Evolutionary conservation across 2,888 invertebrate genomes (phyloP), one percentile per base, ranked within the genome.

Genomic region (Papilio gigon): DNA sequence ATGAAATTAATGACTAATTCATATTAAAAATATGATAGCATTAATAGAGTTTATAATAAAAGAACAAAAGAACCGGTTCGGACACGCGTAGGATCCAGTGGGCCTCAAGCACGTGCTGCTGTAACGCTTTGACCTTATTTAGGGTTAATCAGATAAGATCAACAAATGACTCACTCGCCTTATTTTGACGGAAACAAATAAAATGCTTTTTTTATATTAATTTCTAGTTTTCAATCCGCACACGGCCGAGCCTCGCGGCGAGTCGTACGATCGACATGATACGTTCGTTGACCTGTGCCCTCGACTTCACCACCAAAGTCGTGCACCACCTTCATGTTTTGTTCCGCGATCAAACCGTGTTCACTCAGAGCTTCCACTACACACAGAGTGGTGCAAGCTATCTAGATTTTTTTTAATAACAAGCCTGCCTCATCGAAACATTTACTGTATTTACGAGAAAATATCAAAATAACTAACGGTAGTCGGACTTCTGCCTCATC

Each of bases 31-130:
- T 25, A 50, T 50, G 14, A 50, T 25, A n/a, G 8, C 30, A 56
- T 56, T 17, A 53, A 27, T n/a, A 27, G 14, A 12, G 12, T 50
- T 50, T 50, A 14, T 47, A n/a, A n/a, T n/a, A 30, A n/a, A 50
- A 47, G 12, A 47, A 47, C 44, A 50, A 53, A 53, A 14, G 27
- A 53, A 53, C 53, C 53, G 27, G 53, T 53, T 53, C 8, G n/a
- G 27, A 53, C 8, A 27, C 27, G n/a, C 8, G 53, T 53, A 53
- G 53, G 53, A 14, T 53, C 25, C 14, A 25, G 47, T 25, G 5
- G 25, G 27, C 14, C 25, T 53, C 27, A n/a, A 56, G 27, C 1
- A 53, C 25, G 27, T 53, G n/a, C 53, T n/a, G 27, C 25, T 14
- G 25, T 47, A 47, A 17, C 25, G 25, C 17, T 47, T 25, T 22